Conservation (phyloP, 2,888 invertebrate species). For the Polietes domitor region DNA sequence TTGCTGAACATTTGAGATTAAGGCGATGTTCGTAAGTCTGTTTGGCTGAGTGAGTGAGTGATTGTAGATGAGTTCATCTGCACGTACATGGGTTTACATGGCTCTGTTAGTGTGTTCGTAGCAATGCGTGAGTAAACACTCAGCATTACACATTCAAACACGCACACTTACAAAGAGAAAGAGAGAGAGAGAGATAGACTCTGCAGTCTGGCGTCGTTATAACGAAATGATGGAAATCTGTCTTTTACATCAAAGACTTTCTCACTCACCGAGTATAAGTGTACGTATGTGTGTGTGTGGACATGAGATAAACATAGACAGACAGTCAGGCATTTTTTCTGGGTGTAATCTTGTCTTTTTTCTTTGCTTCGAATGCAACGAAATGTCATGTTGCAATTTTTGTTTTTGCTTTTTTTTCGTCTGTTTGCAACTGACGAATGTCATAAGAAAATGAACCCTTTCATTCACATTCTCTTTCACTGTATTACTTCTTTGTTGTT, state of each 20-base stretch:
- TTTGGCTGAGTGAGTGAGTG: neutral
- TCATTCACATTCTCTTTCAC: neutral
- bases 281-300: neutral
- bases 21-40: neutral
- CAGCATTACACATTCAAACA: neutral
- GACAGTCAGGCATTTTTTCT: neutral
- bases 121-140: neutral
- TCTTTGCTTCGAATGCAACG: neutral
- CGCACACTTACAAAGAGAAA: neutral
- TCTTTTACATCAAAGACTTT: neutral
- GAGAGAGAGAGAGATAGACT: neutral
- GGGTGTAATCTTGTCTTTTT: neutral
- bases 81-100: neutral
- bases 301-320: neutral
- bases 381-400: slow-evolving; percentile 6
- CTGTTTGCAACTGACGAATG: slow-evolving; percentile 24
- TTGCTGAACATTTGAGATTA: neutral
- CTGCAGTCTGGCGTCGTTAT: neutral
- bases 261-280: neutral
- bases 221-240: neutral
- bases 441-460: slow-evolving; percentile 1
- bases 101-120: neutral
- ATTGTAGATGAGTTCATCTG: neutral
- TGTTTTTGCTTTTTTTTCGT: neutral
- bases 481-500: neutral